These are phyloP conservation scores for Ectropis grisescens DNA, from an alignment of 1,140 invertebrate species.

Conservation along the genomic window DNA sequence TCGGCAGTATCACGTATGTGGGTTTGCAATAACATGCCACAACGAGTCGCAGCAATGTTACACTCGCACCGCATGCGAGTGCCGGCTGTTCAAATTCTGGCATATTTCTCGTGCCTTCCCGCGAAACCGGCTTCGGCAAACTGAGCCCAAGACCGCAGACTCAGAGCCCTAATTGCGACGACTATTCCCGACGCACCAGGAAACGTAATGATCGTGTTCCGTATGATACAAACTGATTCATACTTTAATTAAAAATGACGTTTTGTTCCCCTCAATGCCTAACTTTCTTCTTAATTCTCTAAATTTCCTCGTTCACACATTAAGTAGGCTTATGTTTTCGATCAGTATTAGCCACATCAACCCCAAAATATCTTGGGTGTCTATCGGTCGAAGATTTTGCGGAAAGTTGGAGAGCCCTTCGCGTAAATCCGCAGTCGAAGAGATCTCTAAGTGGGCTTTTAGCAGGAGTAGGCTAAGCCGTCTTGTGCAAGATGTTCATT, in stretches of 20 bases:
- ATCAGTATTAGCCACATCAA: too few relatives aligned
- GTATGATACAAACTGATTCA: slow-evolving; percentile 8
- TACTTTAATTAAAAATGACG: slow-evolving; percentile 17
- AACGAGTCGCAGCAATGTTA: slow-evolving; percentile 61
- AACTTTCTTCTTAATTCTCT: too few relatives aligned
- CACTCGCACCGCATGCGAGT: slow-evolving; percentile 50
- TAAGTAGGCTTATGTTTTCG: too few relatives aligned
- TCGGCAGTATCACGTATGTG: slow-evolving; percentile 57
- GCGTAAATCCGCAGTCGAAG: slow-evolving; percentile 54
- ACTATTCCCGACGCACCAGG: slow-evolving; percentile 2
- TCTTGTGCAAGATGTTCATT: slow-evolving; percentile 52
- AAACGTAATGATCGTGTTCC: slow-evolving; percentile 23
- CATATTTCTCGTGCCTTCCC: slow-evolving; percentile 55
- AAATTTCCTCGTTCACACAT: too few relatives aligned
- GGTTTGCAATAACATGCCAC: slow-evolving; percentile 68
- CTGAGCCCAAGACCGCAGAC: slow-evolving; percentile 14
- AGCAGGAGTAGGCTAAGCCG: slow-evolving; percentile 61
- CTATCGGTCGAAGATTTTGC: slow-evolving; percentile 34
- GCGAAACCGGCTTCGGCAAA: slow-evolving; percentile 19
- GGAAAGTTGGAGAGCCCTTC: slow-evolving; percentile 45
- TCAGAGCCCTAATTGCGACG: slow-evolving; percentile 14
- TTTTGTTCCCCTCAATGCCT: too few relatives aligned
- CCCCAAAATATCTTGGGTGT: slow-evolving; percentile 37
- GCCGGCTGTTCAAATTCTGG: slow-evolving; percentile 54
- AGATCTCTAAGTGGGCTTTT: slow-evolving; percentile 67